Evolutionary conservation across 2,797 vertebrate genomes (phyloP).

Genomic region (Halcyon chelicuti): DNA sequence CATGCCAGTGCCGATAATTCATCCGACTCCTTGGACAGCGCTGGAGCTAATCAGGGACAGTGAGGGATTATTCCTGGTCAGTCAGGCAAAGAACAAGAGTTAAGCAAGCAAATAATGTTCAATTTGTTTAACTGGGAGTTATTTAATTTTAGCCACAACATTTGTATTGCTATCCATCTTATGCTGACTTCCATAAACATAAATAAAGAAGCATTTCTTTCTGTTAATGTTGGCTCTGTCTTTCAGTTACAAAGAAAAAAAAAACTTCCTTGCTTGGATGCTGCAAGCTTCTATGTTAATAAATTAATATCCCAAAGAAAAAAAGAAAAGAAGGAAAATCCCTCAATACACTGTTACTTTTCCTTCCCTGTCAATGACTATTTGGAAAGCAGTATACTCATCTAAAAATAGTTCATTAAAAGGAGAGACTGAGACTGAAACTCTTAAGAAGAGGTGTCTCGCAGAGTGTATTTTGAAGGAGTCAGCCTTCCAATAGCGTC

Average conservation of each 20-base stretch:
- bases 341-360: not conserved
- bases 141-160: not conserved
- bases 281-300: not conserved
- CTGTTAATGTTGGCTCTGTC: not conserved
- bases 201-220: not conserved
- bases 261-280: not conserved
- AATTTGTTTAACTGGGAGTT: not conserved
- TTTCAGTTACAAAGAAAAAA: not conserved
- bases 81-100: not conserved
- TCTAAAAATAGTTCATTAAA: not conserved
- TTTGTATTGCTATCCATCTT: not conserved
- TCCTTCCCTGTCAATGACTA: not conserved
- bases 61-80: not conserved
- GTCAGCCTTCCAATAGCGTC: not conserved
- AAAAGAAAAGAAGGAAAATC: not conserved
- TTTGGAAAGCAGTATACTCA: not conserved
- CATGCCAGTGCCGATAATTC: accelerated
- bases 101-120: not conserved
- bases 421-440: not conserved
- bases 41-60: not conserved
- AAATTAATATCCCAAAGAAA: not conserved
- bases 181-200: not conserved
- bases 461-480: not conserved
- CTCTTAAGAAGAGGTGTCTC: not conserved
- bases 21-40: not conserved